Evolutionary conservation across 2,797 vertebrate species (phyloP), one percentile per base, ranked within the genome.

Genomic region (Anabas testudineus): DNA sequence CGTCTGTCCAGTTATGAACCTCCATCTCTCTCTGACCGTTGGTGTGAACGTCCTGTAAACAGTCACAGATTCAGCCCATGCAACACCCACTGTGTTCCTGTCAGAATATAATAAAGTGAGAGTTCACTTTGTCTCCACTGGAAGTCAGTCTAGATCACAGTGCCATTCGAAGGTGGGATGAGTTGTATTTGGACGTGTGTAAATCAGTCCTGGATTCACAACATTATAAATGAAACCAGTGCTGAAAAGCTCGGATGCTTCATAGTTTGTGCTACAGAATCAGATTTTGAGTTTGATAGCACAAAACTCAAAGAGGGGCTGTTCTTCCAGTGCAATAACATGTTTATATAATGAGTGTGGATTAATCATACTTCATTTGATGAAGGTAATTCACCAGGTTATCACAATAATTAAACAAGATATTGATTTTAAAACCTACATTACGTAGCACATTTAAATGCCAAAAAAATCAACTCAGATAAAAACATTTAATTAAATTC

Each of bases 11-110:
- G 48, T 60, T 54, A 24, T 28, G 22, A 71, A 42, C 52, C 56
- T 70, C 51, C 12, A 16, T 72, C 75, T 41, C 63, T 67, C 41
- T 48, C 37, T 60, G 74, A 73, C n/a, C 22, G 42, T 8, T 66
- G 53, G 42, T 21, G 64, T 71, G 64, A 49, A 21, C 0, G 48
- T 43, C 61, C 68, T 53, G 73, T 60, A 69, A 64, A 73, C 80
- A 39, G 54, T 67, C 74, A 60, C 81, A 79, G 41, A 70, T 70
- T 63, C 59, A 45, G 51, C 49, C 72, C 45, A 45, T 42, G 16
- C 57, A 57, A 68, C 78, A 74, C 71, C 52, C 64, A 43, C 22
- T 8, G 56, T 70, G 76, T 80, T 81, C 73, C 79, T 67, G 72
- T 62, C 75, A 84, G 64, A 56, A 59, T 48, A 24, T 28, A 48